Percentiles rank a stretch among this genome's conserved stretches.
Conservation (phyloP, 2,888 invertebrate species). For the Drosophila anceps region DNA sequence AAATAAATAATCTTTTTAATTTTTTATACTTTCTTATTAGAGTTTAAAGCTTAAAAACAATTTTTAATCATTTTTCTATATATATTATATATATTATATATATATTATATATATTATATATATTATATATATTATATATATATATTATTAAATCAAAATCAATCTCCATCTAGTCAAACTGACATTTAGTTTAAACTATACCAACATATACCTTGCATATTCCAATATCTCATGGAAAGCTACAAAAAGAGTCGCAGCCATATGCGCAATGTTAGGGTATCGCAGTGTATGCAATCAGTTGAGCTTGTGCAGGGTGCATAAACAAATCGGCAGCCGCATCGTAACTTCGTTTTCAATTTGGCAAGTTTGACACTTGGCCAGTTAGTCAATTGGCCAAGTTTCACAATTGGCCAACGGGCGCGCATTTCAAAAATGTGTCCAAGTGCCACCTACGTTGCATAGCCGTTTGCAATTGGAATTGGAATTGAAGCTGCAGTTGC, state of each 20-base stretch:
- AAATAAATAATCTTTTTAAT: too few relatives aligned
- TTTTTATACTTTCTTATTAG: too few relatives aligned
- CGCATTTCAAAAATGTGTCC: constrained; percentile 62
- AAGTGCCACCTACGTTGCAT: constrained; percentile 76
- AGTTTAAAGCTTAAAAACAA: too few relatives aligned
- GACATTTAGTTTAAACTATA: too few relatives aligned
- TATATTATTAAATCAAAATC: too few relatives aligned
- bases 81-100: too few relatives aligned
- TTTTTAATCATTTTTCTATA: too few relatives aligned
- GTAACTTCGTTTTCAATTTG: constrained; percentile 79
- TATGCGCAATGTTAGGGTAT: constrained; percentile 15
- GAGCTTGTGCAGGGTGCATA: constrained; percentile 57
- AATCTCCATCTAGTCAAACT: too few relatives aligned
- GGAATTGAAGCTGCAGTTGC: constrained; percentile 13
- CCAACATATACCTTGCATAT: not conserved
- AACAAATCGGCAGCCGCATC: constrained; percentile 75
- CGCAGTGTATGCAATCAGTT: constrained; percentile 27
- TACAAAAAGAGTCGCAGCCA: not conserved
- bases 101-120: too few relatives aligned
- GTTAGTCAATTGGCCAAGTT: constrained; percentile 73
- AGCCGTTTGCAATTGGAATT: constrained; percentile 27
- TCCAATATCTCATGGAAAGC: not conserved
- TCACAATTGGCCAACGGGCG: constrained; percentile 69
- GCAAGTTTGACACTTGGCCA: constrained; percentile 78
- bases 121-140: too few relatives aligned